A percentile compares a stretch with the other conserved stretches of the same genome.
These are phyloP conservation scores for Acipenser oxyrinchus DNA, from an alignment of 2,797 vertebrate species.

Conservation along the genomic window DNA sequence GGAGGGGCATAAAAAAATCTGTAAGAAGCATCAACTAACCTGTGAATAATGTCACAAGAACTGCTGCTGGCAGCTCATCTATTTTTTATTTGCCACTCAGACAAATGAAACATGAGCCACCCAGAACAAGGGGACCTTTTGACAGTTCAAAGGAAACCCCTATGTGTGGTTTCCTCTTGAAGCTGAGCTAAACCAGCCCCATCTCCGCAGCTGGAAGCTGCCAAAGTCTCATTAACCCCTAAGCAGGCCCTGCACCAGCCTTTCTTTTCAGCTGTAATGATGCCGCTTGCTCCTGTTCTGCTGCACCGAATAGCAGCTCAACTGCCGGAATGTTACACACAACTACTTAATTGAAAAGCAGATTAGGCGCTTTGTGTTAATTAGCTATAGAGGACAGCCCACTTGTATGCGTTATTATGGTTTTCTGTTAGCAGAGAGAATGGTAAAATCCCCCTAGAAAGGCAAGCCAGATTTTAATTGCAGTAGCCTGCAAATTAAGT, in stretches of 20 bases:
- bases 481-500: slow-evolving; percentile 90
- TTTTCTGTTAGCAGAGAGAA: slow-evolving; percentile 75
- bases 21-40: slow-evolving; percentile 69
- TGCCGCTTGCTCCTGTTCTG: slow-evolving; percentile 66
- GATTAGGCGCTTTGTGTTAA: slow-evolving; percentile 74
- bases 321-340: slow-evolving; percentile 70
- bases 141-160: slow-evolving; percentile 99
- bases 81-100: slow-evolving; percentile 99
- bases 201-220: slow-evolving; percentile 88
- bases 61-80: slow-evolving; percentile 96
- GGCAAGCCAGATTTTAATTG: slow-evolving; percentile 87
- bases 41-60: slow-evolving; percentile 90
- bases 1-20: slow-evolving; percentile 85
- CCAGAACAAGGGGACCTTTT: slow-evolving; percentile 98
- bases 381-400: slow-evolving; percentile 71
- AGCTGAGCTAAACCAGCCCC: slow-evolving; percentile 79
- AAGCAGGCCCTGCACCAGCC: slow-evolving; percentile 93
- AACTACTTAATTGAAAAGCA: slow-evolving; percentile 87
- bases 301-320: slow-evolving; percentile 63
- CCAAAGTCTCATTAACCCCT: slow-evolving; percentile 99
- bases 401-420: slow-evolving; percentile 75
- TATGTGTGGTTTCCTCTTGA: slow-evolving; percentile 98
- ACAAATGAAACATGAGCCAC: slow-evolving; percentile 99
- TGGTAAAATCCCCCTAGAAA: slow-evolving; percentile 79
- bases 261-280: slow-evolving; percentile 89